Base-by-base conservation (phyloP, 2,888 invertebrate genomes). In the Carcina quercana region DNA sequence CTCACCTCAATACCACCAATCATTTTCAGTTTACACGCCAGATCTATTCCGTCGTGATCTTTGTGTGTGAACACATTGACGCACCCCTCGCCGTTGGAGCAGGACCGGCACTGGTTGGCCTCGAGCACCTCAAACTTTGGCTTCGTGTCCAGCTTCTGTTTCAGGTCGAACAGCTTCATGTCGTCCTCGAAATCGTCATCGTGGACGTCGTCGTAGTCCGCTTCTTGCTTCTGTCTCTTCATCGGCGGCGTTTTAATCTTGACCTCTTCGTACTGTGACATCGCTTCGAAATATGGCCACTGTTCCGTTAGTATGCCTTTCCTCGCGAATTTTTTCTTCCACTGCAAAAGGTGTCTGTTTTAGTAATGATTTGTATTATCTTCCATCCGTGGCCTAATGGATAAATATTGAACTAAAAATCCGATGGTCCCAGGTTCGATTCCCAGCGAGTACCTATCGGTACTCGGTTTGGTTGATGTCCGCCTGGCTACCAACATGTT, bases 241-340 rank as follows among this genome's bases (percentile, higher is more conserved):
- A 47, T 44, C 0, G 50, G 48, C 2, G 42, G 30, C 15, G 48
- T 51, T n/a, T n/a, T n/a, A 17, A 50, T 50, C 13, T 56, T 55
- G 5, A 53, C 39, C 34, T 64, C 58, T 2, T 50, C 47, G 48
- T 71, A 79, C 15, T 57, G 60, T 1, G 55, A 38, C 59, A 83
- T 67, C 2, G 67, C 67, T 5, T 75, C 75, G 40, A 57, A 82
- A 40, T 69, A 82, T 6, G 75, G 79, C 83, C 83, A 83, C 15
- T 72, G 67, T 38, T 79, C 83, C 37, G 60, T 73, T 6, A 82
- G 47, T 30, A 76, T 64, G 3, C 83, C 83, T 50, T 79, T 76
- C 36, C 53, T 62, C 2, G 76, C 74, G 42, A 80, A 82, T 54
- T 80, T 82, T 15, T 54, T 59, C 59, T 83, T 82, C 82, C 80